These are phyloP conservation scores for Elysia crispata DNA, from an alignment of 2,888 invertebrate genomes.

Conservation along the genomic window DNA sequence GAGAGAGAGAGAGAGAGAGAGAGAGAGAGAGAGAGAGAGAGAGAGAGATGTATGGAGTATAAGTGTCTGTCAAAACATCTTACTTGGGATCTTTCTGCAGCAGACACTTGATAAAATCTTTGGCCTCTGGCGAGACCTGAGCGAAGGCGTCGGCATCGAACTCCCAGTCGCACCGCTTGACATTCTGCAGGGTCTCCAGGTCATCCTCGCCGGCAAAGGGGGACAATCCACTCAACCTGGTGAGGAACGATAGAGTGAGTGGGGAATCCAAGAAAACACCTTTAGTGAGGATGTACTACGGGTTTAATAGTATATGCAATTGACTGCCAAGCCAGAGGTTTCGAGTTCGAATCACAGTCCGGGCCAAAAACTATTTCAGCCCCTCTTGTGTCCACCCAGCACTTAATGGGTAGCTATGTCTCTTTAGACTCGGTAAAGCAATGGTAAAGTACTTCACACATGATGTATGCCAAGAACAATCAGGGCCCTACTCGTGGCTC, in stretches of 20 bases:
- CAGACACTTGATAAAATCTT: slow-evolving; percentile 96
- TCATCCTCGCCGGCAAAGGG: slow-evolving; percentile 99
- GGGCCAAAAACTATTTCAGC: no score
- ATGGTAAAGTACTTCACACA: no score
- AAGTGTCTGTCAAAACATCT: slow-evolving; percentile 75
- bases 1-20: no score
- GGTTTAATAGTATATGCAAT: not conserved
- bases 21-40: no score
- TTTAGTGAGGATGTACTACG: not conserved
- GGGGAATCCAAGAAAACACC: no score
- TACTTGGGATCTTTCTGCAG: slow-evolving; percentile 89
- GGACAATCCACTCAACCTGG: slow-evolving; percentile 94
- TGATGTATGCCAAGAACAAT: no score
- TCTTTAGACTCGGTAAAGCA: not conserved
- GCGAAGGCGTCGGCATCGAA: slow-evolving; percentile 97
- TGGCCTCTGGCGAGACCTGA: slow-evolving; percentile 96
- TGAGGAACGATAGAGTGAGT: no score
- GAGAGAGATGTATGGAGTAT: not conserved
- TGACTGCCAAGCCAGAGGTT: not conserved
- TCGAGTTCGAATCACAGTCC: no score
- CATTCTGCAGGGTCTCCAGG: slow-evolving; percentile 97
- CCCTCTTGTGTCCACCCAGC: no score
- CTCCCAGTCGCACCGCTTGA: slow-evolving; percentile 99
- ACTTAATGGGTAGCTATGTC: no score
- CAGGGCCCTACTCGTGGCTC: no score